These are phyloP conservation scores for Ceyx margarethae DNA, from an alignment of 2,113 vertebrate species.

Conservation along the genomic window DNA sequence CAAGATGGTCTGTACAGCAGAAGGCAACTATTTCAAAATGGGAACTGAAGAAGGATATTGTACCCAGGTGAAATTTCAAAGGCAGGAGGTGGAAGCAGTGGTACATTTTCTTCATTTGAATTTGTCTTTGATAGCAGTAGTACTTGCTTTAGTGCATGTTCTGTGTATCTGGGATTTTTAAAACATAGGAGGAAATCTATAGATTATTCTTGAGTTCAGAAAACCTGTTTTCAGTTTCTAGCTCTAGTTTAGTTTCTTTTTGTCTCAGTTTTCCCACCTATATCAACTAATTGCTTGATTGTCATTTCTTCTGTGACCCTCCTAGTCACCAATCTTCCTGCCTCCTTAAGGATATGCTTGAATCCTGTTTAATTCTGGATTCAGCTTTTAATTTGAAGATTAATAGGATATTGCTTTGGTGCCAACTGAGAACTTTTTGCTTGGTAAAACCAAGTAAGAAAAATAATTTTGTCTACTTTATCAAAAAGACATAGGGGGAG, in stretches of 20 bases:
- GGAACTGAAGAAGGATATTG: neutral
- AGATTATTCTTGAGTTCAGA: neutral
- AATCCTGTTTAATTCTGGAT: neutral
- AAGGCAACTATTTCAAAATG: neutral
- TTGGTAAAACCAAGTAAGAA: neutral
- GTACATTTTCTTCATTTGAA: neutral
- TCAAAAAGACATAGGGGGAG: neutral
- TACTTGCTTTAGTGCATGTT: neutral
- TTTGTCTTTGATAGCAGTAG: neutral
- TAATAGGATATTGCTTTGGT: neutral
- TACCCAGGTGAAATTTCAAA: neutral
- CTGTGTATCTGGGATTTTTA: neutral
- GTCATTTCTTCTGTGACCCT: neutral
- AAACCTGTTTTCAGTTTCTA: neutral
- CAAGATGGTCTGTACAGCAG: neutral
- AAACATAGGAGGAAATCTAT: neutral
- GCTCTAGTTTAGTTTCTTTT: neutral
- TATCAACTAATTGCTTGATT: neutral
- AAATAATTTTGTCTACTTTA: neutral
- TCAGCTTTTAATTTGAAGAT: neutral
- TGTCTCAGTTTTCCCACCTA: neutral
- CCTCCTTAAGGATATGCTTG: neutral
- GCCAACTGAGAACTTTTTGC: neutral
- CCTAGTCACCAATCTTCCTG: neutral
- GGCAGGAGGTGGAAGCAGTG: neutral